Percentiles rank a stretch among this genome's conserved stretches.
Conservation (phyloP, 2,113 vertebrate species). For the Phrynocephalus versicolor region DNA sequence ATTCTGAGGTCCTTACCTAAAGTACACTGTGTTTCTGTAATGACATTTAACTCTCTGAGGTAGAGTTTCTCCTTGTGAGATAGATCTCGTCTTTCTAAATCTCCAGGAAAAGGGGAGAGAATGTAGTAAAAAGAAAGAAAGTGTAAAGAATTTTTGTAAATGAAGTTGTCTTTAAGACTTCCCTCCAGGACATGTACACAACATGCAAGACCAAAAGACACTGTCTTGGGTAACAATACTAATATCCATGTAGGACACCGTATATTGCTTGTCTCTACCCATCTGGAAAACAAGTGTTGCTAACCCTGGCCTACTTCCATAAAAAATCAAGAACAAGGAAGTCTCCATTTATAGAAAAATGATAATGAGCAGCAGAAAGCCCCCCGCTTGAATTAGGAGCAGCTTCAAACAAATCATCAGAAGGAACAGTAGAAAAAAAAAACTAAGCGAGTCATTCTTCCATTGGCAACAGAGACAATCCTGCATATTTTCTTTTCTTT, state of each 20-base stretch:
- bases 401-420: neutral
- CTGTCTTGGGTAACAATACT: neutral
- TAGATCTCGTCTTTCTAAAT: slow-evolving; percentile 96
- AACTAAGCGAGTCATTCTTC: too few relatives aligned
- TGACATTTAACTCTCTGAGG: slow-evolving; percentile 95
- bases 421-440: neutral
- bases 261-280: neutral
- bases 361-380: neutral
- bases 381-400: neutral
- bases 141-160: neutral
- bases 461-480: too few relatives aligned
- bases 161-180: neutral
- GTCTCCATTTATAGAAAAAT: neutral
- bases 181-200: too few relatives aligned
- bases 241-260: neutral
- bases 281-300: neutral
- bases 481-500: too few relatives aligned
- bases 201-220: neutral
- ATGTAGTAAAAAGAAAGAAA: slow-evolving; percentile 41
- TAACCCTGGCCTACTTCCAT: neutral
- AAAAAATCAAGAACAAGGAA: neutral
- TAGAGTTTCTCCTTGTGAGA: slow-evolving; percentile 98
- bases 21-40: slow-evolving; percentile 98
- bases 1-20: slow-evolving; percentile 79
- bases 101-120: slow-evolving; percentile 70